Evolutionary conservation across 2,113 vertebrate genomes (phyloP).

Genomic region (Steatornis caripensis): DNA sequence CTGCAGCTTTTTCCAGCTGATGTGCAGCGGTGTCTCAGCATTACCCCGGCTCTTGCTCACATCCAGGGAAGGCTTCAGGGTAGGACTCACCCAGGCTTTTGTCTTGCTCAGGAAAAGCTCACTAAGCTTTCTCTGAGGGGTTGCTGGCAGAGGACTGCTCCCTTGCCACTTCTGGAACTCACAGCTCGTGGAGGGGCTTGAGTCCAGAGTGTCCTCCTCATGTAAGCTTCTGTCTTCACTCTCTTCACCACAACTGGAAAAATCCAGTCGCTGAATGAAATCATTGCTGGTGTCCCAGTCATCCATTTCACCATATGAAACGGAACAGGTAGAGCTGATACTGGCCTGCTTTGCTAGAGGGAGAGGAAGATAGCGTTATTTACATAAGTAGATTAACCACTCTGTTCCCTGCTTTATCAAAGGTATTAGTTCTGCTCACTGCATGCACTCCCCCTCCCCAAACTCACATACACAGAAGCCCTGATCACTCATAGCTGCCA

Average conservation of each 20-base stretch:
- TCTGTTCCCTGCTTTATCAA: background rate
- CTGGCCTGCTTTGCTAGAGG: background rate
- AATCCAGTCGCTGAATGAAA: constrained; percentile 76
- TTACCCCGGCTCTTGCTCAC: background rate
- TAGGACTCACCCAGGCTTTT: constrained; percentile 2
- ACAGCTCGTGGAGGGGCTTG: background rate
- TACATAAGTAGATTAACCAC: background rate
- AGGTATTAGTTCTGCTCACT: background rate
- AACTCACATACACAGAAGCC: background rate
- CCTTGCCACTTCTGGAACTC: background rate
- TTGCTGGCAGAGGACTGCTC: background rate
- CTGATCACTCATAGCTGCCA: background rate
- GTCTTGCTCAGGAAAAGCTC: background rate
- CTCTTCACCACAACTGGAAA: constrained; percentile 83
- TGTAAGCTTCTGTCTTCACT: constrained; percentile 45
- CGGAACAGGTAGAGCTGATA: background rate
- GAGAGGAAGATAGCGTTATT: background rate
- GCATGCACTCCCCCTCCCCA: too few relatives aligned
- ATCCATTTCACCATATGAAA: constrained; percentile 50
- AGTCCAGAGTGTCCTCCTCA: background rate
- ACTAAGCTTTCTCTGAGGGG: background rate
- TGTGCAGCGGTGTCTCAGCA: constrained; percentile 75
- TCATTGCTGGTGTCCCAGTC: constrained; percentile 32
- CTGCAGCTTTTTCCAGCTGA: constrained; percentile 77
- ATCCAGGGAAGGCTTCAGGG: background rate